phyloP scores from a whole-genome alignment of 2,888 invertebrate genomes.

The Spilosoma lubricipeda region DNA sequence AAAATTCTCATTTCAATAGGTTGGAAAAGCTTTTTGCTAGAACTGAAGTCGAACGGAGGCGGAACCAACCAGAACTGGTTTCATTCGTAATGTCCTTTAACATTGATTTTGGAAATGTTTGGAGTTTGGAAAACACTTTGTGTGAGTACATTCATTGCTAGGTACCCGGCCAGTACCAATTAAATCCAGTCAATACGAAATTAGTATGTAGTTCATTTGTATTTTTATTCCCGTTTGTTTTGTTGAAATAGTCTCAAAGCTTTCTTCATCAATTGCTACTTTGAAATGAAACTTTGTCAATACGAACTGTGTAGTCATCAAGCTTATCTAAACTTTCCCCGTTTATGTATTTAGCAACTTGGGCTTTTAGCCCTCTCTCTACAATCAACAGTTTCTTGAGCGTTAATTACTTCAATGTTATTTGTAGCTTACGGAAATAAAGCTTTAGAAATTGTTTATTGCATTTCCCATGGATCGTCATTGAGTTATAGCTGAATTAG shows the following conservation, averaged over 20 bases:
- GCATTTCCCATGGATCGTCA: conserved; percentile 2
- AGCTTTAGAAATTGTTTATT: conserved; percentile 2
- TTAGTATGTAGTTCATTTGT: not conserved
- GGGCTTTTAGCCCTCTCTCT: not conserved
- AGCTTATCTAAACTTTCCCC: not conserved
- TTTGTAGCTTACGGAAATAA: not conserved
- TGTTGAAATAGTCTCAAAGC: not conserved
- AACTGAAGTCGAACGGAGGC: not conserved
- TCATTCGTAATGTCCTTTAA: not conserved
- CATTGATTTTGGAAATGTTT: not conserved
- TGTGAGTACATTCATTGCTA: not conserved
- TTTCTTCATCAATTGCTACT: not conserved
- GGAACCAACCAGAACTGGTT: not conserved
- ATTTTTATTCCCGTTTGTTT: not conserved
- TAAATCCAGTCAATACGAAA: not conserved
- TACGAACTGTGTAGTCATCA: not conserved
- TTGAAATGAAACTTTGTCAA: not conserved
- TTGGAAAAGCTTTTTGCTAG: not conserved
- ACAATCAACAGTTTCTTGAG: conserved; percentile 2
- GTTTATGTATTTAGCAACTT: not conserved
- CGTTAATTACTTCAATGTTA: not conserved
- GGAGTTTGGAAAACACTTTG: not conserved
- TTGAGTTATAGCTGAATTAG: not conserved
- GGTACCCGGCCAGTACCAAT: not conserved
- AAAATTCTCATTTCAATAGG: not conserved